Base-by-base conservation (phyloP, 2,888 invertebrate species). In the Sialis fuliginosa region DNA sequence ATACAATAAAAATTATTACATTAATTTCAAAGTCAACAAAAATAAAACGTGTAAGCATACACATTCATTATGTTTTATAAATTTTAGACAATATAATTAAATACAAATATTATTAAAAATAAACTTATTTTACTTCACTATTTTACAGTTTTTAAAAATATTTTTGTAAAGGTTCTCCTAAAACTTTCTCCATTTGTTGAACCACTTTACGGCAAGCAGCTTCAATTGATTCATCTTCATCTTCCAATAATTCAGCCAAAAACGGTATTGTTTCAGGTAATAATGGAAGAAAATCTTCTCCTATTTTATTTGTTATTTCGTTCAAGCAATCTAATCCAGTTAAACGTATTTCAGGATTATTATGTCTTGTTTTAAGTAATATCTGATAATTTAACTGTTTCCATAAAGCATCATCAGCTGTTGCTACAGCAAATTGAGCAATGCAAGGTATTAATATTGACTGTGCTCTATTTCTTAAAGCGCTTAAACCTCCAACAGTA, bases 231-330 rank as follows among this genome's bases (percentile, higher is more conserved):
- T 82, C 79, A 52, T 86, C 83, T 52, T 88, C 88, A 58, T 90
- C 93, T 70, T 95, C 95, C 54, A 95, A 71, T 10, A 96, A 69
- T 61, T 96, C 95, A 0, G 92, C 89, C 34, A 96, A 69, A 71
- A 93, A 93, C 0, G 93, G 93, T 50, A 95, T 84, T 5, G 91
- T 90, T 61, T 96, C 95, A 0, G 95, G 91, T 44, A 95, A 64
- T 1, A 95, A 70, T 0, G 89, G 80, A 55, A 90, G 71, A 67
- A 90, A 95, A 58, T 88, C 88, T 61, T 89, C 88, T 4, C 88
- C 90, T 2, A 95, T 68, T 60, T 85, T 88, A 43, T 77, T 75
- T 4, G 87, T 89, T 57, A 91, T 77, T 54, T 82, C 81, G 46
- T 84, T 79, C 53, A 88, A 67, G 51, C 79, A 78, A 52, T 79